Evolutionary conservation across 1,140 invertebrate genomes (phyloP).

Genomic region (Aphelenchoides avenae): DNA sequence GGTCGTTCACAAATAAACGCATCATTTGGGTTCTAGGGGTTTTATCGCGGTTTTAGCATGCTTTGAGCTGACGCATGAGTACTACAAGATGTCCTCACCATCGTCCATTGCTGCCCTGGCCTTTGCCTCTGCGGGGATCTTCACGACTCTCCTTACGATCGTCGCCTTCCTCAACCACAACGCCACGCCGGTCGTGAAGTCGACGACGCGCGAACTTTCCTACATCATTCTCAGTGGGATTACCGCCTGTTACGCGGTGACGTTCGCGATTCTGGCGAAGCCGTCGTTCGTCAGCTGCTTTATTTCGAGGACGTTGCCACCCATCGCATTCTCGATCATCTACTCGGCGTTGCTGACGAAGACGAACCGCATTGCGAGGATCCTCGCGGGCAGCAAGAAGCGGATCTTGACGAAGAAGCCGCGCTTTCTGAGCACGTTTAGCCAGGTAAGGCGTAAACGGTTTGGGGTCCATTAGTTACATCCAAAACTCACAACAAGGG

Average conservation of each 20-base stretch:
- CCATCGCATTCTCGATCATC: constrained; percentile 74
- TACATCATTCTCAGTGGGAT: constrained; percentile 71
- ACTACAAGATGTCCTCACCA: constrained; percentile 66
- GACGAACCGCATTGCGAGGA: constrained; percentile 78
- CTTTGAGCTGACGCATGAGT: constrained; percentile 45
- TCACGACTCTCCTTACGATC: constrained; percentile 66
- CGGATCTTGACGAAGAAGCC: constrained; percentile 74
- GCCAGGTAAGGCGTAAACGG: too few species aligned
- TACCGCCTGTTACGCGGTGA: constrained; percentile 64
- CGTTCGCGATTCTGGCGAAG: constrained; percentile 71
- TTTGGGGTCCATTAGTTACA: too few species aligned
- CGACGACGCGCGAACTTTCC: constrained; percentile 68
- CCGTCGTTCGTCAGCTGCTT: constrained; percentile 70
- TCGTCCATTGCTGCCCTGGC: constrained; percentile 67
- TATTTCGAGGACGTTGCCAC: constrained; percentile 59
- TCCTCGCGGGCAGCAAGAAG: constrained; percentile 76
- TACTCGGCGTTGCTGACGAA: constrained; percentile 78
- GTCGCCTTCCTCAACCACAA: constrained; percentile 68
- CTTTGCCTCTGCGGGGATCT: constrained; percentile 67
- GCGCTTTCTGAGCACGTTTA: constrained; percentile 66
- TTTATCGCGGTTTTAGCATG: constrained; percentile 44
- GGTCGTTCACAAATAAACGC: too few species aligned
- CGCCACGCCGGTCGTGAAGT: constrained; percentile 70
- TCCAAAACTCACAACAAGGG: too few species aligned
- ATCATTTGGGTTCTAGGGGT: too few species aligned